Evolutionary conservation across 2,113 vertebrate genomes (phyloP).

Genomic region (Odontesthes bonariensis): DNA sequence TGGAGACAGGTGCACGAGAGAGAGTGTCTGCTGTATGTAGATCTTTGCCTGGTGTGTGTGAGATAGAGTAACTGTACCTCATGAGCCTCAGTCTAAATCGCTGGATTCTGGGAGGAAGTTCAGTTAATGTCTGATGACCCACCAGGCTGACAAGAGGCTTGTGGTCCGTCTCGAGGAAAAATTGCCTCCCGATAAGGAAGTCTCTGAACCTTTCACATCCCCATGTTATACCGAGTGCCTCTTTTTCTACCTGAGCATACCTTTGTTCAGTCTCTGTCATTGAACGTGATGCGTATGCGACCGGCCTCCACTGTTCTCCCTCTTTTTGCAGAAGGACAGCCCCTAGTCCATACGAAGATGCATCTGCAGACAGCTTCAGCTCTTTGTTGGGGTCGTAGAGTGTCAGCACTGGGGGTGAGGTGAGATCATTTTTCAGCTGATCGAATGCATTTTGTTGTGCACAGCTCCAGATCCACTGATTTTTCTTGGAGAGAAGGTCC

Average conservation of each 20-base stretch:
- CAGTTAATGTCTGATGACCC: not conserved
- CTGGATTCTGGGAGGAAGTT: constrained; percentile 3
- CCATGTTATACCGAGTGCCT: not conserved
- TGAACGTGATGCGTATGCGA: not conserved
- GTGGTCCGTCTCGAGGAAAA: not conserved
- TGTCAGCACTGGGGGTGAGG: not conserved
- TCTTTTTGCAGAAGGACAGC: not conserved
- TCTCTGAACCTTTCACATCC: not conserved
- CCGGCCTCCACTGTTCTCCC: not conserved
- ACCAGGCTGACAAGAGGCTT: not conserved
- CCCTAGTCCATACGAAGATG: not conserved
- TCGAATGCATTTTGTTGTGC: not conserved
- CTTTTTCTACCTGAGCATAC: not conserved
- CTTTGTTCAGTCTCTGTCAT: not conserved
- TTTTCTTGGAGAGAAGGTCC: constrained; percentile 8
- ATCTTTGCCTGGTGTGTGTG: not conserved
- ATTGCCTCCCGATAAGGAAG: not conserved
- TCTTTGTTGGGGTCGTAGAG: constrained; percentile 5
- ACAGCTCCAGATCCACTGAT: not conserved
- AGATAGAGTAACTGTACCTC: constrained; percentile 3
- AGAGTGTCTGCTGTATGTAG: not conserved
- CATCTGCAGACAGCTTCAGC: constrained; percentile 1
- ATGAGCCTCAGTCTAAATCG: not conserved
- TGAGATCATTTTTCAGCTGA: not conserved
- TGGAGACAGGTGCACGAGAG: not conserved